Conservation (phyloP, 2,888 invertebrate genomes). For the Oscheius sp. region DNA sequence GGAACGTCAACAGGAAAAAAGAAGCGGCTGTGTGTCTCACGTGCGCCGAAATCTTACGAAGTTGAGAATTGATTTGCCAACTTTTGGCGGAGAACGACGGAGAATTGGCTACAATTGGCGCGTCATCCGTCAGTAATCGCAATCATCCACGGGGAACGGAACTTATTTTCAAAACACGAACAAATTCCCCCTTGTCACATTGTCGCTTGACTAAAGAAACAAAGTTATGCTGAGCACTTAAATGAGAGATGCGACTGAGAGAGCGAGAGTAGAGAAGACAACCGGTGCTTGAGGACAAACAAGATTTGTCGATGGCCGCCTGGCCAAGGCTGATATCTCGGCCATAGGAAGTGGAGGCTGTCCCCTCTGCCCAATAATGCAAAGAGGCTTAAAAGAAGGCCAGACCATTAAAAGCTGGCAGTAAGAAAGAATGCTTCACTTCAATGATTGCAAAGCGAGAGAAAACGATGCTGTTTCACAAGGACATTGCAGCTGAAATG, state of each 20-base stretch:
- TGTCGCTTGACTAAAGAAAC: no score
- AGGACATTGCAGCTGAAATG: conserved; percentile 17
- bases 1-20: neutral
- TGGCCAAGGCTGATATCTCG: conserved; percentile 20
- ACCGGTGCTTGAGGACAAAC: conserved; percentile 25
- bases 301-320: conserved; percentile 18
- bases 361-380: no score
- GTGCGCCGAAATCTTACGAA: conserved; percentile 11
- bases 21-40: neutral
- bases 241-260: conserved; percentile 4
- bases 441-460: neutral
- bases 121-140: conserved; percentile 26
- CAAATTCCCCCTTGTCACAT: neutral
- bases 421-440: neutral
- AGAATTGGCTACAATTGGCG: conserved; percentile 21
- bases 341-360: no score
- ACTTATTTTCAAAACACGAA: conserved; percentile 1
- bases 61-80: conserved; percentile 13
- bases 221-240: no score
- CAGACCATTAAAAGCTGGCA: neutral
- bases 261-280: conserved; percentile 1
- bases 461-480: conserved; percentile 8
- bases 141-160: conserved; percentile 10
- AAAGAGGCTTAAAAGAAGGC: neutral
- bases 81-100: conserved; percentile 23